These are phyloP conservation scores for Zoanthus sociatus DNA, from an alignment of 92 coral and sea anemone genomes.

Conservation along the genomic window DNA sequence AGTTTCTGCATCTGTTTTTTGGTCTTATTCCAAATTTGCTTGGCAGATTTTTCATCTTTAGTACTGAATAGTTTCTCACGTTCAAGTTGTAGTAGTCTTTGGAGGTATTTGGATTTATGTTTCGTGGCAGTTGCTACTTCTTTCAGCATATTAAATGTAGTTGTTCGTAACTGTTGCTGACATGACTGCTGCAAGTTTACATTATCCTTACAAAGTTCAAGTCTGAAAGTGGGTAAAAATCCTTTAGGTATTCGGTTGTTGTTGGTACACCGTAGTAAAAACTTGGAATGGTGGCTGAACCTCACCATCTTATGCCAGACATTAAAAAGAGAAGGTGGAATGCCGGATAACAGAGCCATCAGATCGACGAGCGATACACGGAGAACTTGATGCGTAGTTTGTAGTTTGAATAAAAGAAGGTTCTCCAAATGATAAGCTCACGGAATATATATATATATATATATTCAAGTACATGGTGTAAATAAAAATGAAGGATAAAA, in stretches of 20 bases:
- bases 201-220: slow-evolving; percentile 20
- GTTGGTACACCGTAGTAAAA: slow-evolving; percentile 23
- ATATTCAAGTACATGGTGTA: too few species aligned
- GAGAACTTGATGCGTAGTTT: slow-evolving; percentile 18
- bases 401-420: not conserved
- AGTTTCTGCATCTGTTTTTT: slow-evolving; percentile 7
- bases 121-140: slow-evolving; percentile 13
- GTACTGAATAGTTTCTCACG: slow-evolving; percentile 23
- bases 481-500: too few species aligned
- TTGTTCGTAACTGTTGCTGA: slow-evolving; percentile 7
- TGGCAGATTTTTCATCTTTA: not conserved
- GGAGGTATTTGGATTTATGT: not conserved
- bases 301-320: not conserved
- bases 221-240: slow-evolving; percentile 18
- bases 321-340: not conserved
- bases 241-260: slow-evolving; percentile 16
- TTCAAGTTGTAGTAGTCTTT: slow-evolving; percentile 26
- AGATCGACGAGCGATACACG: slow-evolving; percentile 26
- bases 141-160: slow-evolving; percentile 26
- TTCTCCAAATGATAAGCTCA: too few species aligned
- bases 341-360: slow-evolving; percentile 29
- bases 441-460: too few species aligned
- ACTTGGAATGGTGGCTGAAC: not conserved
- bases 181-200: slow-evolving; percentile 27
- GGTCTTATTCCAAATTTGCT: slow-evolving; percentile 22